Evolutionary conservation across 2,888 invertebrate species (phyloP).

Genomic region (Aquatica leii): DNA sequence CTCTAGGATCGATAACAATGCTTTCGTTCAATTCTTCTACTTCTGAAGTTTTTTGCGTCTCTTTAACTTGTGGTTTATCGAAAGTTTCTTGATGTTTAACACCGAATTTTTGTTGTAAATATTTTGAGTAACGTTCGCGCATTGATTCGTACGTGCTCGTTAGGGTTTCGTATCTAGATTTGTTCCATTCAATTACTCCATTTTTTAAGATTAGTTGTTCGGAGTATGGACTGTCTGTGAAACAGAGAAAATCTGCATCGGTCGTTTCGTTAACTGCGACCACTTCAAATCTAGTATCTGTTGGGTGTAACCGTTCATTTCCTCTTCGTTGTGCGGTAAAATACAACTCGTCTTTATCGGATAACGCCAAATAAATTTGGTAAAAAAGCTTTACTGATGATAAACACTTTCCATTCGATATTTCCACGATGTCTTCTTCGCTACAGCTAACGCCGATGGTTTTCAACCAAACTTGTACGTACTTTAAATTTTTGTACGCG

Average conservation of each 20-base stretch:
- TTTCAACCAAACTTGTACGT: slow-evolving; percentile 64
- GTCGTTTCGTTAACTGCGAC: slow-evolving; percentile 30
- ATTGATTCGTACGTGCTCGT: slow-evolving; percentile 57
- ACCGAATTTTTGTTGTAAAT: slow-evolving; percentile 31
- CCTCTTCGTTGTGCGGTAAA: slow-evolving; percentile 63
- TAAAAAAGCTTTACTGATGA: slow-evolving; percentile 67
- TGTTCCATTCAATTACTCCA: slow-evolving; percentile 68
- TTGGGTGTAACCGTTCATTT: slow-evolving; percentile 48
- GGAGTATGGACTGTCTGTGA: slow-evolving; percentile 19
- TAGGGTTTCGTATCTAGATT: slow-evolving; percentile 61
- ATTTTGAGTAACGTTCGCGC: slow-evolving; percentile 49
- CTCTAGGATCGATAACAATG: too few species aligned
- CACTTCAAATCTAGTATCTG: slow-evolving; percentile 58
- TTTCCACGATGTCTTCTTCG: slow-evolving; percentile 61
- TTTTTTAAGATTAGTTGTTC: slow-evolving; percentile 19
- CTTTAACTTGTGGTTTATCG: too few species aligned
- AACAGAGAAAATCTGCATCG: slow-evolving; percentile 16
- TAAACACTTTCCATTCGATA: slow-evolving; percentile 64
- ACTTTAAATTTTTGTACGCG: slow-evolving; percentile 62
- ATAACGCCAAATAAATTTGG: slow-evolving; percentile 68
- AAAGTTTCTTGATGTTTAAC: neutral
- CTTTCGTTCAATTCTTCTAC: slow-evolving; percentile 8
- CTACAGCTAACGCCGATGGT: slow-evolving; percentile 62
- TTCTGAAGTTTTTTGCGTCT: too few species aligned
- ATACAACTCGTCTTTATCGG: slow-evolving; percentile 66